Conservation (phyloP, 2,797 vertebrate genomes). For the Gambusia yucatana region DNA sequence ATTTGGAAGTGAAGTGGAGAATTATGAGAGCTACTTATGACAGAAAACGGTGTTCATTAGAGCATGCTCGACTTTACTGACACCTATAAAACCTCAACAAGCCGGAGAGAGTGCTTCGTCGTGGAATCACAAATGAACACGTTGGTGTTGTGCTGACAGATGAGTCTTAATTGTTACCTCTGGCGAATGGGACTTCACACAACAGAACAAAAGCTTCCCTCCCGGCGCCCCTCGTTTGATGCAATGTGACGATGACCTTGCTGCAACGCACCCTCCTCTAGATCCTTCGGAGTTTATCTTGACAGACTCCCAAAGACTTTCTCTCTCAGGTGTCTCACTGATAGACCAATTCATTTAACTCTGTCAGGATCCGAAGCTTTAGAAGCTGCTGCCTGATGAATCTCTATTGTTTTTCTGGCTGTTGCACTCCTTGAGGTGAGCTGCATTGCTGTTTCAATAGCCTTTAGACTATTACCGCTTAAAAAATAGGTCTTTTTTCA, state of each 20-base stretch:
- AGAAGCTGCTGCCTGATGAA: conserved; percentile 71
- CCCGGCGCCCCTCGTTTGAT: conserved; percentile 67
- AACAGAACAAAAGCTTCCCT: conserved; percentile 73
- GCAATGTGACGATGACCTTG: conserved; percentile 83
- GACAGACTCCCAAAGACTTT: conserved; percentile 73
- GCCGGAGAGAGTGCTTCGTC: conserved; percentile 49
- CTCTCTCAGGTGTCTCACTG: conserved; percentile 78
- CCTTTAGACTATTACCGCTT: conserved; percentile 53
- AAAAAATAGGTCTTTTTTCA: conserved; percentile 21
- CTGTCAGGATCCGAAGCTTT: conserved; percentile 72
- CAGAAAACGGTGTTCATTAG: conserved; percentile 22
- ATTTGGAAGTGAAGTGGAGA: conserved; percentile 18
- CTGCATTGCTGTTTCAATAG: conserved; percentile 64
- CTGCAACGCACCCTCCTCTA: conserved; percentile 68
- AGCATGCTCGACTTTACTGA: conserved; percentile 67
- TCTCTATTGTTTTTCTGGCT: conserved; percentile 66
- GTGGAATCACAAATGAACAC: conserved; percentile 66
- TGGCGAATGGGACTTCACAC: conserved; percentile 76
- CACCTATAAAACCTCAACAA: conserved; percentile 53
- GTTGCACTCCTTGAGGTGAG: conserved; percentile 64
- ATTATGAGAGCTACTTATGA: neutral
- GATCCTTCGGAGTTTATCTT: conserved; percentile 77
- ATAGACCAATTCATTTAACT: conserved; percentile 81
- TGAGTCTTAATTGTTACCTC: conserved; percentile 83
- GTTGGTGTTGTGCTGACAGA: conserved; percentile 75